Percentiles rank a stretch among this genome's conserved stretches.
Conservation (phyloP, 2,113 vertebrate species). For the Corythaixoides concolor region DNA sequence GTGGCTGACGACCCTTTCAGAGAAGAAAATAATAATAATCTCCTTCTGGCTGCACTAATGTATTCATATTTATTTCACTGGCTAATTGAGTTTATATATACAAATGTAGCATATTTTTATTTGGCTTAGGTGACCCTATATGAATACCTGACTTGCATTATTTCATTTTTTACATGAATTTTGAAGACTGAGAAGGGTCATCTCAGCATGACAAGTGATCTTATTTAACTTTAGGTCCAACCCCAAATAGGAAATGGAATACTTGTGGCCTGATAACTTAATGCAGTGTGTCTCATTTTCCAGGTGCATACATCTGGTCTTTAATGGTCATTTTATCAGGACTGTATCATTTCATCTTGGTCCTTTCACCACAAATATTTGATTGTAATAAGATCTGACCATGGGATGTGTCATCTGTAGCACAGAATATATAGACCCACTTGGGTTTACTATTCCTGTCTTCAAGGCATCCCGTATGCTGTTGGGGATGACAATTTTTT, state of each 20-base stretch:
- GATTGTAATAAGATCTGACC: slow-evolving; percentile 31
- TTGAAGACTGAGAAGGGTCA: background rate
- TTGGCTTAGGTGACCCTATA: background rate
- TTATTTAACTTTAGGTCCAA: slow-evolving; percentile 46
- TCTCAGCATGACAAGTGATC: slow-evolving; percentile 16
- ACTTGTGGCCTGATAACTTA: slow-evolving; percentile 34
- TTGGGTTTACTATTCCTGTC: background rate
- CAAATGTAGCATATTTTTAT: background rate
- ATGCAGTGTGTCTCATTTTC: slow-evolving; percentile 49
- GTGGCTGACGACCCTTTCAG: no score
- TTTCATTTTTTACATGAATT: background rate
- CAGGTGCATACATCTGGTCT: slow-evolving; percentile 65
- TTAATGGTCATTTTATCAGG: slow-evolving; percentile 55
- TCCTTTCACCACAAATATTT: slow-evolving; percentile 48
- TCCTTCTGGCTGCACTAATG: background rate
- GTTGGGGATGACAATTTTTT: background rate
- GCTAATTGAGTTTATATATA: background rate
- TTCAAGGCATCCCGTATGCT: background rate
- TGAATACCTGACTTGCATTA: background rate
- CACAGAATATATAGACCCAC: background rate
- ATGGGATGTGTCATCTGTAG: slow-evolving; percentile 2
- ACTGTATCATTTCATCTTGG: slow-evolving; percentile 55
- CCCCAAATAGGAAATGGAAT: slow-evolving; percentile 43
- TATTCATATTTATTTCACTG: background rate
- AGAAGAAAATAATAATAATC: no score